Base-by-base conservation (phyloP, 2,888 invertebrate species). In the Synanthedon vespiformis region DNA sequence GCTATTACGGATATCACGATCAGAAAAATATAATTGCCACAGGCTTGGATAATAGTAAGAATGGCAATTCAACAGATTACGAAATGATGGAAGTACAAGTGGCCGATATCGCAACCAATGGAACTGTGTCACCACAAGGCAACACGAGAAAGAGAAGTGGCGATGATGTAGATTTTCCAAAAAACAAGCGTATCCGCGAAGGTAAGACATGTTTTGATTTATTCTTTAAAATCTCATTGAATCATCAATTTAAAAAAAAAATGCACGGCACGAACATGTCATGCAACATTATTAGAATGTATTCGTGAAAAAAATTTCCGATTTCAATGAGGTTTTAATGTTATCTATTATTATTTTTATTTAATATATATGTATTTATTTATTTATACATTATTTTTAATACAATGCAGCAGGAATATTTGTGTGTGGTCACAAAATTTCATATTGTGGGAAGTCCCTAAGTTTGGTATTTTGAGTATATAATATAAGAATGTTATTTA, bases 1-100 rank as follows among this genome's bases (percentile, higher is more conserved):
- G 86, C 62, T 89, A 89, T 63, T 88, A 89, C 58, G 89, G 89
- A 52, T 89, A 78, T 67, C 87, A 88, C 54, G 74, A 79, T 56
- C 61, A 74, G 16, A 77, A 79, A 61, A 70, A 56, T 52, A 64
- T 64, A 57, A 70, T 65, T 54, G 70, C 67, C 11, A 40, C 13
- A 50, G 18, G 13, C 14, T 44, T 44, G 13, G 18, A 48, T 16
- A 48, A n/a, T 8, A 14, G 3, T 13, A 12, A 16, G 12, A 48
- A 34, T 40, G 50, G 44, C 11, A 52, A 50, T 49, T 4, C 34
- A n/a, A 34, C 10, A 4, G 83, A 83, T 74, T 82, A 79, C 68
- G 87, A 88, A 73, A 87, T 86, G 85, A 57, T 69, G 51, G 84
- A 84, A 58, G 63, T 71, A 53, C 64, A 71, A 48, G 59, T 60